These are phyloP conservation scores for Eupithecia vulgata DNA, from an alignment of 2,888 invertebrate species.

Conservation along the genomic window DNA sequence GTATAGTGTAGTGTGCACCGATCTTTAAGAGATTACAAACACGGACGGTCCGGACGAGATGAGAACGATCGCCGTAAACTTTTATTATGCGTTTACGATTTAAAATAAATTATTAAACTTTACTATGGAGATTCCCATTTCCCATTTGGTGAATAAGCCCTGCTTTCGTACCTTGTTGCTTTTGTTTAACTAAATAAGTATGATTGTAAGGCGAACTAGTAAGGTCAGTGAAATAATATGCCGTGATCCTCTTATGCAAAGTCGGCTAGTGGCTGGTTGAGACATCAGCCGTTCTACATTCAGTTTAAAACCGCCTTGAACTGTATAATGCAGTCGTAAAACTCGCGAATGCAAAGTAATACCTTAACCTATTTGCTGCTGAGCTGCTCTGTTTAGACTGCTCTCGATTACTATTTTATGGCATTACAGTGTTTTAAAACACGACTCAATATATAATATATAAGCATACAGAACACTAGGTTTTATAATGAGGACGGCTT, in stretches of 20 bases:
- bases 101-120: constrained; percentile 7
- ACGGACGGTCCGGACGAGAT: constrained; percentile 10
- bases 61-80: constrained; percentile 22
- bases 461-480: too few relatives aligned
- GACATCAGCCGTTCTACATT: constrained; percentile 28
- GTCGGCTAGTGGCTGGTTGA: constrained; percentile 3
- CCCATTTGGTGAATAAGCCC: not conserved
- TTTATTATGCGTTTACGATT: constrained; percentile 15
- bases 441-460: not conserved
- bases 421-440: not conserved
- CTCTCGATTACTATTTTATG: constrained; percentile 1
- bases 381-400: constrained; percentile 17
- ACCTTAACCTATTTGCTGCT: constrained; percentile 42
- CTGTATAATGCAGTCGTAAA: constrained; percentile 34
- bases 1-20: not conserved
- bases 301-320: constrained; percentile 35
- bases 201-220: not conserved
- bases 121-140: not conserved
- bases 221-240: not conserved
- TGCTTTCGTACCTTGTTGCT: not conserved
- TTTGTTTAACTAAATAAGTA: not conserved
- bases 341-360: constrained; percentile 27
- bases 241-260: constrained; percentile 4
- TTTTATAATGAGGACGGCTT: too few relatives aligned
- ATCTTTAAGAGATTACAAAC: constrained; percentile 19